phyloP scores from a whole-genome alignment of 53 echinoderm and acorn worm species.

The Paracentrotus lividus region DNA sequence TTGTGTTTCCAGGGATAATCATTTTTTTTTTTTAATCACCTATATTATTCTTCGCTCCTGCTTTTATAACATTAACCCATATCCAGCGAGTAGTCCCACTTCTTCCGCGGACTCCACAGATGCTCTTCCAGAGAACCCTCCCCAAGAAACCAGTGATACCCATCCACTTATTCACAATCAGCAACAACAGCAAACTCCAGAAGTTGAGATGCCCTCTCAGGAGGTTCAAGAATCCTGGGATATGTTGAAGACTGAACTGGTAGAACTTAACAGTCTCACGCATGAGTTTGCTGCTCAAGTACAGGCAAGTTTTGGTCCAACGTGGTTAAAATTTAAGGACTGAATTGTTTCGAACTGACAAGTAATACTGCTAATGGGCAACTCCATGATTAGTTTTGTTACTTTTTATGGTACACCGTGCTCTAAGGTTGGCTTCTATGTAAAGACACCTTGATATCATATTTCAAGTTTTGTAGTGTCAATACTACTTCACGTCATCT shows the following conservation, averaged over 20 bases:
- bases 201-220: constrained; percentile 55
- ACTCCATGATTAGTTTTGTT: too few relatives aligned
- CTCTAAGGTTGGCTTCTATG: too few relatives aligned
- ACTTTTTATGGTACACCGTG: too few relatives aligned
- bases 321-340: too few relatives aligned
- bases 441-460: too few relatives aligned
- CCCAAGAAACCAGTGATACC: constrained; percentile 13
- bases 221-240: constrained; percentile 88
- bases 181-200: constrained; percentile 69
- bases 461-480: too few relatives aligned
- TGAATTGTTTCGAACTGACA: too few relatives aligned
- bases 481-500: too few relatives aligned
- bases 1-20: not conserved
- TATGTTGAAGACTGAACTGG: constrained; percentile 81
- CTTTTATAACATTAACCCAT: not conserved
- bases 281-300: constrained; percentile 95
- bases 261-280: constrained; percentile 83
- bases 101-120: constrained; percentile 35
- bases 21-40: not conserved
- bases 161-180: not conserved
- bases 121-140: constrained; percentile 15
- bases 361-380: too few relatives aligned
- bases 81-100: constrained; percentile 33
- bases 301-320: constrained; percentile 67
- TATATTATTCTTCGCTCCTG: too few relatives aligned